Evolutionary conservation across 2,113 vertebrate species (phyloP).

Genomic region (Sakesphorus luctuosus): DNA sequence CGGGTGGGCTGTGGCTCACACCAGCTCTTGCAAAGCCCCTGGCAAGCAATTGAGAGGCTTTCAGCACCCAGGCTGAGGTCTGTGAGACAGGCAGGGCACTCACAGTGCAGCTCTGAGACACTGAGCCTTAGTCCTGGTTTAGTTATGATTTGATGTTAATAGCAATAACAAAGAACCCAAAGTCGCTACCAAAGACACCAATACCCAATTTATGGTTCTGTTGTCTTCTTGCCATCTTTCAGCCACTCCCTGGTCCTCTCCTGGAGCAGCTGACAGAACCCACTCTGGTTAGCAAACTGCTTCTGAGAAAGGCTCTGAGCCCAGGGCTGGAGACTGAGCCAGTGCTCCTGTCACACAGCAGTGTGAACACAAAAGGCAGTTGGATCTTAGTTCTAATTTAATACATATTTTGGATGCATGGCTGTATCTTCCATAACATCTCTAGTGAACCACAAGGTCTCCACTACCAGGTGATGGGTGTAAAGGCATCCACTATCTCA

Average conservation of each 20-base stretch:
- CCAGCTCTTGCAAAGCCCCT: not conserved
- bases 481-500: not conserved
- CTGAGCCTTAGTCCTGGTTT: rapidly evolving
- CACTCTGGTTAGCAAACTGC: not conserved
- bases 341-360: not conserved
- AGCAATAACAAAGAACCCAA: not conserved
- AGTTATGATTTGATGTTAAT: not conserved
- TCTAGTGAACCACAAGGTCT: not conserved
- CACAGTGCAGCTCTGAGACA: not conserved
- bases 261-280: not conserved
- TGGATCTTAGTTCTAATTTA: not conserved
- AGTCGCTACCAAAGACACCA: not conserved
- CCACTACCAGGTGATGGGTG: not conserved
- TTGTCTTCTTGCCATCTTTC: not conserved
- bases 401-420: not conserved
- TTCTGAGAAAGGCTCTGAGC: not conserved
- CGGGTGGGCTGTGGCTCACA: not conserved
- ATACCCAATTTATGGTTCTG: not conserved
- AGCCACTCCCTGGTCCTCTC: not conserved
- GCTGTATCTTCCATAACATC: not conserved
- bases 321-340: not conserved
- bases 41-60: rapidly evolving
- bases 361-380: rapidly evolving
- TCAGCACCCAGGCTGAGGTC: not conserved
- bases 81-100: not conserved